Base-by-base conservation (phyloP, 2,113 vertebrate species). In the Eonycteris spelaea region DNA sequence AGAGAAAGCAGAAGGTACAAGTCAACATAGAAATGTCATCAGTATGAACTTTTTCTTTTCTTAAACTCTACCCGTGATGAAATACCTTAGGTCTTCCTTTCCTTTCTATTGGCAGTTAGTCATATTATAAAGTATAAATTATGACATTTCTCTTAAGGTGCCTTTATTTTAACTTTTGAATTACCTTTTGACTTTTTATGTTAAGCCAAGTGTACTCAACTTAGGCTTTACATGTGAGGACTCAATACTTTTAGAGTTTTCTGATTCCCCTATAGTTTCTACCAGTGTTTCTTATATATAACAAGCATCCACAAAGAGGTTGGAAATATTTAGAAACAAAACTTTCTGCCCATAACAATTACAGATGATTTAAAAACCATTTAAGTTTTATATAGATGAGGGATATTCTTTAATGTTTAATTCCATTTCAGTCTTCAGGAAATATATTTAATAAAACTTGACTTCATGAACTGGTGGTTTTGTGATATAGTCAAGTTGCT, bases 371-470 rank as follows among this genome's bases (percentile, higher is more conserved):
- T 95, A 48, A 86, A 94, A 96, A 51, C 10, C 15, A 70, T 51
- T 95, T 48, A 84, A 33, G 13, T 38, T 74, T 67, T 73, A 79
- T 59, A 57, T 71, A 83, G 35, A 63, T 88, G 51, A 95, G 8
- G 30, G 22, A 43, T 28, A 51, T 77, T 82, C 16, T 87, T 94
- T 67, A 91, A 94, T 92, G 18, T 94, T 24, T 80, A 87, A 90
- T 92, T 4, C n/a, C 18, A 70, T 91, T 96, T 94, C 38, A 91
- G 1, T 84, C 67, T 90, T 92, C 15, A 85, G 63, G 40, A 78
- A 91, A 53, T 93, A 55, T 78, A 82, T 93, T 91, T 93, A 95
- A 80, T 91, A 92, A 95, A 93, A 92, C 43, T 63, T 87, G 70
- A 91, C 57, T 90, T 95, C n/a, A 24, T 70, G 22, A 86, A 53